These are phyloP conservation scores for Cyclargus thomasi DNA, from an alignment of 1,140 invertebrate genomes.

Conservation along the genomic window DNA sequence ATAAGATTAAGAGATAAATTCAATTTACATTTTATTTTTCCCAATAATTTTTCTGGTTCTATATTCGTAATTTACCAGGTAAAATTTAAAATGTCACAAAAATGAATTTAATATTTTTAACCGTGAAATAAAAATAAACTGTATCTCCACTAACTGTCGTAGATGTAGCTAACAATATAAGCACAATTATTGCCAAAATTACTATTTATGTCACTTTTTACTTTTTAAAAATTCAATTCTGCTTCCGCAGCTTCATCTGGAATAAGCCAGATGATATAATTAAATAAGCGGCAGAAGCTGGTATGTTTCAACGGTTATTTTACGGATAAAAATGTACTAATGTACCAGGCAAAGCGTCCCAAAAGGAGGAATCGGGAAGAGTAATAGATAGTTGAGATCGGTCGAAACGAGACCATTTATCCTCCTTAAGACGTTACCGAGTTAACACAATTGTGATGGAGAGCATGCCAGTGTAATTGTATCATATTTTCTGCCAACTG, in stretches of 20 bases:
- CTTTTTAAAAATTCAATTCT: neutral
- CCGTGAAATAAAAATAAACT: too few relatives aligned
- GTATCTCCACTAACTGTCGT: too few relatives aligned
- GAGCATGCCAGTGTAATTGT: slow-evolving; percentile 28
- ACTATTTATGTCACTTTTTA: too few relatives aligned
- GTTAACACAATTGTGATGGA: slow-evolving; percentile 22
- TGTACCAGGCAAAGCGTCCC: slow-evolving; percentile 8
- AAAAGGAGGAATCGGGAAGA: slow-evolving; percentile 13
- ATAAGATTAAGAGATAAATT: too few relatives aligned
- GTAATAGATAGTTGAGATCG: slow-evolving; percentile 11
- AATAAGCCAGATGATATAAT: neutral
- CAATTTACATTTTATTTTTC: too few relatives aligned
- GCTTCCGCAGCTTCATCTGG: neutral
- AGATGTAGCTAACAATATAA: too few relatives aligned
- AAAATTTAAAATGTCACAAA: too few relatives aligned
- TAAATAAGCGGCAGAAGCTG: neutral
- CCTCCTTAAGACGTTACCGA: slow-evolving; percentile 18
- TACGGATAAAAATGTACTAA: neutral
- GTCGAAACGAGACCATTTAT: slow-evolving; percentile 11
- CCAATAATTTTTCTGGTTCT: too few relatives aligned
- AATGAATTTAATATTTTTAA: too few relatives aligned
- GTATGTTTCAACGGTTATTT: neutral
- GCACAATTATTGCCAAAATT: too few relatives aligned
- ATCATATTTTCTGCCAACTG: slow-evolving; percentile 33
- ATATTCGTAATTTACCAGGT: too few relatives aligned